Percentiles rank a stretch among this genome's conserved stretches.
These are phyloP conservation scores for Scomber scombrus DNA, from an alignment of 2,113 vertebrate species.

Conservation along the genomic window DNA sequence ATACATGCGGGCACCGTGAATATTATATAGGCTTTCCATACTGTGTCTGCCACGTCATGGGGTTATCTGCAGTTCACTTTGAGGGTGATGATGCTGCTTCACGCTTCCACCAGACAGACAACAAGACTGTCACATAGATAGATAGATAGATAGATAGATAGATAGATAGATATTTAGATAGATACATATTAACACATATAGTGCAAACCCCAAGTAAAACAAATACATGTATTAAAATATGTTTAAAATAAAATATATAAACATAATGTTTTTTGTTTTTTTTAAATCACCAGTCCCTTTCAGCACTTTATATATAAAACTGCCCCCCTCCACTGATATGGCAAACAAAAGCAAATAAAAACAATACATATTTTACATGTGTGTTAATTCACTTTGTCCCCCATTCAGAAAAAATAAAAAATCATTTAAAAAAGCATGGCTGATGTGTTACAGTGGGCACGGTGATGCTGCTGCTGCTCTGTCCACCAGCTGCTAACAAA, in stretches of 20 bases:
- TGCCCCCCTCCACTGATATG: neutral
- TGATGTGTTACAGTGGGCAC: slow-evolving; percentile 21
- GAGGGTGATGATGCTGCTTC: slow-evolving; percentile 60
- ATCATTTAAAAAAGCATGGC: neutral
- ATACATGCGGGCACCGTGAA: slow-evolving; percentile 55
- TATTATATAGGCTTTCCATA: slow-evolving; percentile 79
- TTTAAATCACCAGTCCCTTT: neutral
- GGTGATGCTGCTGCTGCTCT: slow-evolving; percentile 42
- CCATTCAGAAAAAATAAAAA: neutral
- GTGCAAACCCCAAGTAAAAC: neutral
- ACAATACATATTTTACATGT: neutral
- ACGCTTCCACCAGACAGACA: slow-evolving; percentile 29
- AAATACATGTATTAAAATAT: neutral
- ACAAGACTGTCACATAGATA: slow-evolving; percentile 12
- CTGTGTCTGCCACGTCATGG: slow-evolving; percentile 78
- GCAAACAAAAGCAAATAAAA: slow-evolving; percentile 11
- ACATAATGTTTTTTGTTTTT: too few relatives aligned
- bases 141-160: slow-evolving; percentile 22
- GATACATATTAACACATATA: neutral
- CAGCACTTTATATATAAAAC: neutral
- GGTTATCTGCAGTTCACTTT: slow-evolving; percentile 83
- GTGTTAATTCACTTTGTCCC: neutral
- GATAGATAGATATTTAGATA: slow-evolving; percentile 15
- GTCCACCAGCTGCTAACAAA: slow-evolving; percentile 79
- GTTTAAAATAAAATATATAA: neutral